phyloP scores from a whole-genome alignment of 2,888 invertebrate species.

The Rotaria magnacalcarata region DNA sequence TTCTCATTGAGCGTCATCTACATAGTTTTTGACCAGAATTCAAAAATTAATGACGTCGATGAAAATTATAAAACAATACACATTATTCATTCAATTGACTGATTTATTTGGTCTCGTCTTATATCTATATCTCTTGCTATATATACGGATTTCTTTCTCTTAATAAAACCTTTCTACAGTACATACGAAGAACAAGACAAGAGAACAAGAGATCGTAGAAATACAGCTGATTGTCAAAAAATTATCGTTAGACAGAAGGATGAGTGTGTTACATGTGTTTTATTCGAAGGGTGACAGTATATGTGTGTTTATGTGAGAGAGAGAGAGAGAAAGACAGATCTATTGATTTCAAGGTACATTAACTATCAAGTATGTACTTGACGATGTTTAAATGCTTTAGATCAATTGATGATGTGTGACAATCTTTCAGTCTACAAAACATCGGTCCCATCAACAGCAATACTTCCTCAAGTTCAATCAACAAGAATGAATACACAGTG shows the following conservation, averaged over 20 bases:
- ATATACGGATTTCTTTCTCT: neutral
- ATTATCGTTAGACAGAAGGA: neutral
- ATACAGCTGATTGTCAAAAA: constrained; percentile 20
- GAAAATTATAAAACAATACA: neutral
- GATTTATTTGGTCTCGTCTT: neutral
- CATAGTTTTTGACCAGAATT: neutral
- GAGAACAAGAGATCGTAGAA: neutral
- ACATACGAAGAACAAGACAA: neutral
- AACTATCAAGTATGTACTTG: neutral
- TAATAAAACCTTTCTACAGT: neutral
- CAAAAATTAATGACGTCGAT: neutral
- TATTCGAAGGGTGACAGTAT: neutral
- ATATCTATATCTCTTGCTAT: neutral
- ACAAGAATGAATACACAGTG: neutral
- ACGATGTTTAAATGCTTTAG: neutral
- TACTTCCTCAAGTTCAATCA: neutral
- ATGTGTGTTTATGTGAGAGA: too few relatives aligned
- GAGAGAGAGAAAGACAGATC: neutral
- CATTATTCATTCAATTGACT: neutral
- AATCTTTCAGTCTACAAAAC: constrained; percentile 1
- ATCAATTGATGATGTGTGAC: constrained; percentile 15
- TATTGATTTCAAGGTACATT: neutral
- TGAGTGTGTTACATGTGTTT: neutral
- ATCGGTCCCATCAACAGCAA: neutral
- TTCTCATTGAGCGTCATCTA: neutral